Evolutionary conservation across 2,113 vertebrate species (phyloP).

Genomic region (Balaeniceps rex): DNA sequence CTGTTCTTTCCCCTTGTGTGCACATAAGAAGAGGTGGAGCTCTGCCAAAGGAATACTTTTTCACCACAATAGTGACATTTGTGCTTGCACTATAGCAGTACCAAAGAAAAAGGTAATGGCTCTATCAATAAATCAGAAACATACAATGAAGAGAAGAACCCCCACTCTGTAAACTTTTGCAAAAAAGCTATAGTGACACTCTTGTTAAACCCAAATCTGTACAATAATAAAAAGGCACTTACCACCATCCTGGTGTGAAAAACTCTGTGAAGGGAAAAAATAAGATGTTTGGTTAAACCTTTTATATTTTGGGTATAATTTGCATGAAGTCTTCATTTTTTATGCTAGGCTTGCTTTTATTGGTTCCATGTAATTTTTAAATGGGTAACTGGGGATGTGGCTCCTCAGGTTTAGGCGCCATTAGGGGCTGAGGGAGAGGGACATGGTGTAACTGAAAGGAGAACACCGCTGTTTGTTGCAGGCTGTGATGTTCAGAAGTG

Average conservation of each 20-base stretch:
- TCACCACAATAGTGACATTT: background rate
- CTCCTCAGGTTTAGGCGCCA: background rate
- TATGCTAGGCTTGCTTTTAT: background rate
- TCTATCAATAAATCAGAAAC: background rate
- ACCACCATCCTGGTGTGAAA: constrained; percentile 89
- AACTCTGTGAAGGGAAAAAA: constrained; percentile 83
- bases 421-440: background rate
- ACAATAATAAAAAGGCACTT: constrained; percentile 48
- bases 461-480: background rate
- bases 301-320: background rate
- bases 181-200: background rate
- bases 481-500: background rate
- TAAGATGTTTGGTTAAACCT: background rate
- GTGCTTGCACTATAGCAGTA: background rate
- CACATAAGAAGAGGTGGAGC: background rate
- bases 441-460: background rate
- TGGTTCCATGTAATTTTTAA: background rate
- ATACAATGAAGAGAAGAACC: background rate
- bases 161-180: background rate
- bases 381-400: background rate
- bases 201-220: background rate
- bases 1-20: background rate
- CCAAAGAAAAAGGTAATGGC: background rate
- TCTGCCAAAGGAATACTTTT: background rate
- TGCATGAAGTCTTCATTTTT: background rate